phyloP scores from a whole-genome alignment of 2,113 vertebrate species.

The Sylvietta virens region DNA sequence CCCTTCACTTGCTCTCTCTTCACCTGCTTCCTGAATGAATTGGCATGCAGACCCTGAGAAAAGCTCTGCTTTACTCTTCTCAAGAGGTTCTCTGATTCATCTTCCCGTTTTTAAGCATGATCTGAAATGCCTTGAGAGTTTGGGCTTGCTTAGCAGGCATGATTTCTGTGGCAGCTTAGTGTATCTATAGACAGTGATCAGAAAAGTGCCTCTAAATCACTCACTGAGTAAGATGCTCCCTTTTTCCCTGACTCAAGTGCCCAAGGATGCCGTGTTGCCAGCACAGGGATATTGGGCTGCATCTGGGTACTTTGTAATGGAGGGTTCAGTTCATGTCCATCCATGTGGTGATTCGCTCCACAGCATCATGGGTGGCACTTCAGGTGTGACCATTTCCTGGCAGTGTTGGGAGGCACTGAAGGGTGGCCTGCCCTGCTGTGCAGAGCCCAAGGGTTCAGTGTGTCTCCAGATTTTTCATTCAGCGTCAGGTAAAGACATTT shows the following conservation, averaged over 20 bases:
- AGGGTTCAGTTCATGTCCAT: not conserved
- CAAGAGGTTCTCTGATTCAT: not conserved
- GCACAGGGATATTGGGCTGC: not conserved
- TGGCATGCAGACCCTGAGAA: not conserved
- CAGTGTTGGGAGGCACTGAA: not conserved
- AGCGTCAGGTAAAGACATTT: not conserved
- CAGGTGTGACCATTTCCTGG: not conserved
- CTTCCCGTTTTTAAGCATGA: not conserved
- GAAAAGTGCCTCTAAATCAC: not conserved
- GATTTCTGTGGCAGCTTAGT: not conserved
- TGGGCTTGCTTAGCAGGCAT: not conserved
- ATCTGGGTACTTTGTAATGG: not conserved
- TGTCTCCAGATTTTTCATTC: not conserved
- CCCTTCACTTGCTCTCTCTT: not conserved
- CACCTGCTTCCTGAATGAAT: not conserved
- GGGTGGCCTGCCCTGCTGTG: not conserved
- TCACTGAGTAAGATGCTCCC: not conserved
- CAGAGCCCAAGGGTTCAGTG: rapidly evolving
- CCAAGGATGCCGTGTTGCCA: not conserved
- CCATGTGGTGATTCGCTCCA: not conserved
- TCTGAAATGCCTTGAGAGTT: not conserved
- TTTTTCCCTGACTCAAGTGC: not conserved
- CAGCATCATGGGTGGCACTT: not conserved
- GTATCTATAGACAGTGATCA: not conserved
- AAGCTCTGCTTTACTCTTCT: not conserved